Conservation (phyloP, 2,888 invertebrate species). For the Diaphora mendica region DNA sequence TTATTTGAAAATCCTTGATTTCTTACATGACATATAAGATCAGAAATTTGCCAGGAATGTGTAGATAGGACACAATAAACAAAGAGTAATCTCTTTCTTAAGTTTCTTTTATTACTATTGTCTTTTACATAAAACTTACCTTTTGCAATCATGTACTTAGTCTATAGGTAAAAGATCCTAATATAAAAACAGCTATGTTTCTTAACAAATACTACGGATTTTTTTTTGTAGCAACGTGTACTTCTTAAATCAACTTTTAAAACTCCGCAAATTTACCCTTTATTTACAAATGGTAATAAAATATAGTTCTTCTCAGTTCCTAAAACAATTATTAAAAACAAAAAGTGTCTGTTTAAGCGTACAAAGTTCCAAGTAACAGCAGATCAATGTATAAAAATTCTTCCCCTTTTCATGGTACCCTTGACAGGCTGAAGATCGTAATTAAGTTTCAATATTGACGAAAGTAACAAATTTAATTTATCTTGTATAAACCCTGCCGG, state of each 20-base stretch:
- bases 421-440: background rate
- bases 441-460: constrained; percentile 1
- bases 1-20: background rate
- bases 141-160: background rate
- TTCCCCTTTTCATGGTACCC: background rate
- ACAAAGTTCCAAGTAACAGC: background rate
- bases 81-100: background rate
- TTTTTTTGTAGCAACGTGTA: background rate
- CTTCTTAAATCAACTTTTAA: background rate
- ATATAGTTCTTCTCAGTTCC: background rate
- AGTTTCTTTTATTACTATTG: background rate
- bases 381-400: background rate
- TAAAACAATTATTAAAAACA: too few relatives aligned
- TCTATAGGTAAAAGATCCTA: background rate
- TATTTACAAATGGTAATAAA: background rate
- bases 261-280: background rate
- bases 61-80: background rate
- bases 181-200: background rate
- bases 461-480: constrained; percentile 8
- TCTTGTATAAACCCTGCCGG: background rate
- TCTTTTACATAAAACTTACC: background rate
- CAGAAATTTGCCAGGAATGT: background rate
- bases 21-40: background rate
- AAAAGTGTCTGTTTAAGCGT: background rate
- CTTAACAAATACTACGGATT: background rate